These are phyloP conservation scores for Pseudomyrmex dendroicus DNA, from an alignment of 1,140 invertebrate species.

Conservation along the genomic window DNA sequence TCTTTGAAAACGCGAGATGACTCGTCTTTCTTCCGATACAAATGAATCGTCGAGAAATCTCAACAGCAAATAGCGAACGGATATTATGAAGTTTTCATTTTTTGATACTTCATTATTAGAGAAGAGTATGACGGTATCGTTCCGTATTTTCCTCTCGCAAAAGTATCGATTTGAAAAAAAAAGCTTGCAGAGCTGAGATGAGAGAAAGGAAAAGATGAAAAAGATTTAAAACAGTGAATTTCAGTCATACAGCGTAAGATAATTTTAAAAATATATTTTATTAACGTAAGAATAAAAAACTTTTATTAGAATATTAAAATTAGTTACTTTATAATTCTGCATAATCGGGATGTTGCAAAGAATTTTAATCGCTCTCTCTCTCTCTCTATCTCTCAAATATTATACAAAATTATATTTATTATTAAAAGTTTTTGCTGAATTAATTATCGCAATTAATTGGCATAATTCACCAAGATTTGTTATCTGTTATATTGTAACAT, in stretches of 20 bases:
- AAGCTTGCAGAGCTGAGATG: background rate
- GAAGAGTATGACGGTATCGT: slow-evolving; percentile 31
- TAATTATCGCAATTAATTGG: slow-evolving; percentile 36
- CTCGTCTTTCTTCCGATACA: slow-evolving; percentile 2
- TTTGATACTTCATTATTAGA: slow-evolving; percentile 31
- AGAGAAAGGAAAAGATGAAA: background rate
- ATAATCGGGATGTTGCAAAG: background rate
- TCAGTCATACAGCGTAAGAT: background rate
- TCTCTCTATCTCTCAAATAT: background rate
- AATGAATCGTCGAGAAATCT: slow-evolving; percentile 42
- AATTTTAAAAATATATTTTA: background rate
- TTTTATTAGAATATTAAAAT: slow-evolving; percentile 8
- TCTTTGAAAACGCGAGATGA: slow-evolving; percentile 1
- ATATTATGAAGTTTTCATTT: slow-evolving; percentile 36
- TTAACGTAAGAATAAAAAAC: slow-evolving; percentile 28
- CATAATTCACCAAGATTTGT: slow-evolving; percentile 44
- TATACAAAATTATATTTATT: background rate
- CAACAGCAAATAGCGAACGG: slow-evolving; percentile 31
- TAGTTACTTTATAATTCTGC: background rate
- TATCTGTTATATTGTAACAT: background rate
- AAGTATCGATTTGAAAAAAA: slow-evolving; percentile 1
- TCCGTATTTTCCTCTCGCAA: background rate
- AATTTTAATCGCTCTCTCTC: background rate
- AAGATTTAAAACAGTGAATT: slow-evolving; percentile 11
- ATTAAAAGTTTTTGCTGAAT: slow-evolving; percentile 27